Conservation (phyloP, 2,888 invertebrate genomes). For the Ypsolopha sequella region DNA sequence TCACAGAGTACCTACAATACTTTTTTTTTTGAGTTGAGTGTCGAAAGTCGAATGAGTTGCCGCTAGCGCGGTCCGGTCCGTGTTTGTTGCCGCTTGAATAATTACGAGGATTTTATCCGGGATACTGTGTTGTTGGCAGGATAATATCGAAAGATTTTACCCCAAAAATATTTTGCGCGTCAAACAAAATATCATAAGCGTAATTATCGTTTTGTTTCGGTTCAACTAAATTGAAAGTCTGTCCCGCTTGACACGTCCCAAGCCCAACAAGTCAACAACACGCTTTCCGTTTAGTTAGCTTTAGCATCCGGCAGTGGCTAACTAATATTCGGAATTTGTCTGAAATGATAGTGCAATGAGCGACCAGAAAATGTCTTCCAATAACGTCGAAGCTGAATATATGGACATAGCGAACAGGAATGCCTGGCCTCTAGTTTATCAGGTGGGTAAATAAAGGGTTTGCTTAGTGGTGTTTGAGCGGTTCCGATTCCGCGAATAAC, state of each 20-base stretch:
- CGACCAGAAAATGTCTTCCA: constrained; percentile 25
- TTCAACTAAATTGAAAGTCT: neutral
- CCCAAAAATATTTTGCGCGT: too few species aligned
- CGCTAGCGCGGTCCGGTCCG: neutral
- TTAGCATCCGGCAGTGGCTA: neutral
- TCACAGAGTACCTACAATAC: too few species aligned
- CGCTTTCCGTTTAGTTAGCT: neutral
- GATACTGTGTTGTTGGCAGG: too few species aligned
- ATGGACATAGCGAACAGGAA: constrained; percentile 76
- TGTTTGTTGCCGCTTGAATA: neutral
- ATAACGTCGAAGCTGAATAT: constrained; percentile 77
- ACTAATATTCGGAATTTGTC: constrained; percentile 13
- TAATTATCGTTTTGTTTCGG: too few species aligned
- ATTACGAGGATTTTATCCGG: neutral
- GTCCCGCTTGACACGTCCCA: constrained; percentile 3
- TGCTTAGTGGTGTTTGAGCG: neutral
- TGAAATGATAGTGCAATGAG: constrained; percentile 18
- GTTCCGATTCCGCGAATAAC: too few species aligned
- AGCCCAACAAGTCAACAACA: neutral
- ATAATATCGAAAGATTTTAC: too few species aligned
- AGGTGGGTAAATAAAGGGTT: constrained; percentile 60
- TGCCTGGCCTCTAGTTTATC: constrained; percentile 79
- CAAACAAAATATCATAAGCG: too few species aligned
- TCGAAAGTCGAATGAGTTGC: too few species aligned
- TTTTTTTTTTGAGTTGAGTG: neutral